Evolutionary conservation across 2,888 invertebrate genomes (phyloP).

Genomic region (Drosophila tripunctata): DNA sequence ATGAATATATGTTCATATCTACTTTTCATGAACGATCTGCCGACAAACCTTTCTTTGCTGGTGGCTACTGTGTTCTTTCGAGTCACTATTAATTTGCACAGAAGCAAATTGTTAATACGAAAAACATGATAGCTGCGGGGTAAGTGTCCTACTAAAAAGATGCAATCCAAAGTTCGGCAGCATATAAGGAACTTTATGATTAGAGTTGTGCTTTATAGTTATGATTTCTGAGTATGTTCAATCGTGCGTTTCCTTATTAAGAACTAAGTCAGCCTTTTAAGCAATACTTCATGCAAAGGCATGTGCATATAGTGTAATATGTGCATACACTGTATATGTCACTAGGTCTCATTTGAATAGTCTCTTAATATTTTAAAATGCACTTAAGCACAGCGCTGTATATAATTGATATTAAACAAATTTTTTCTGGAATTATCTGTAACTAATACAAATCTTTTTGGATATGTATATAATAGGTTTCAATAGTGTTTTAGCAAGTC

Average conservation of each 20-base stretch:
- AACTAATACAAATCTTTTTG: too few relatives aligned
- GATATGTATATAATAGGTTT: too few relatives aligned
- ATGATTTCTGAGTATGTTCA: too few relatives aligned
- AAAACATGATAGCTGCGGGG: slow-evolving; percentile 71
- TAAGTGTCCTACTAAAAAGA: slow-evolving; percentile 17
- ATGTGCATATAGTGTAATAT: slow-evolving; percentile 19
- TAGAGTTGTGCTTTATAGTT: neutral
- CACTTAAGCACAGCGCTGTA: too few relatives aligned
- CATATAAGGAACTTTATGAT: slow-evolving; percentile 12
- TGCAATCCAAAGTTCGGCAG: slow-evolving; percentile 6
- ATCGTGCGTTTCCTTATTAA: too few relatives aligned
- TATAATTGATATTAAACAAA: too few relatives aligned
- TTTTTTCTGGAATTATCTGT: too few relatives aligned
- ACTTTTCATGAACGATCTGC: slow-evolving; percentile 26
- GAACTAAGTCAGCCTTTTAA: too few relatives aligned
- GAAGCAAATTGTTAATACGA: slow-evolving; percentile 52
- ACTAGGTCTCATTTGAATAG: too few relatives aligned
- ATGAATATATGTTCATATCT: too few relatives aligned
- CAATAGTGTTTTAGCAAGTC: neutral
- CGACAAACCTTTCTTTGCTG: slow-evolving; percentile 4
- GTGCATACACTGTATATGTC: neutral
- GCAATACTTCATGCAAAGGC: too few relatives aligned
- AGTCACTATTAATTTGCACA: slow-evolving; percentile 56
- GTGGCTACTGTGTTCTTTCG: slow-evolving; percentile 45
- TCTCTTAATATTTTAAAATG: neutral